phyloP scores from a whole-genome alignment of 2,113 vertebrate genomes.

The Aythya baeri region DNA sequence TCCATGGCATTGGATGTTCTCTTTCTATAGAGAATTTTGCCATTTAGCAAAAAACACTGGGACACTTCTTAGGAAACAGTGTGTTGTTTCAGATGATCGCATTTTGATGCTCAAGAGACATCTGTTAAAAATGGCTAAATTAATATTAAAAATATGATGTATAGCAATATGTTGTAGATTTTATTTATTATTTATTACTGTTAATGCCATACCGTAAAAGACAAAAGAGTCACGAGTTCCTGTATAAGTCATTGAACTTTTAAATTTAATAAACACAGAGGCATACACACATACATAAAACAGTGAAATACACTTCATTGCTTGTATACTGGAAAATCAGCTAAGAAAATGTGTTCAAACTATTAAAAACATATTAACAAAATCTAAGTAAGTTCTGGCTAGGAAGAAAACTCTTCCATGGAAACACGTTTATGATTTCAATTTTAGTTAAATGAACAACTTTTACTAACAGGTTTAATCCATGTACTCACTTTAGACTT shows the following conservation, averaged over 20 bases:
- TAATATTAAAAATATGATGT: not conserved
- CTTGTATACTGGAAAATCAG: not conserved
- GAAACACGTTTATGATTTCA: not conserved
- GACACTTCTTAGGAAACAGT: not conserved
- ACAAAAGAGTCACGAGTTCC: not conserved
- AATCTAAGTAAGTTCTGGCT: not conserved
- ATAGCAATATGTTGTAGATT: not conserved
- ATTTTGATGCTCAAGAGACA: not conserved
- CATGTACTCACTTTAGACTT: conserved; percentile 75
- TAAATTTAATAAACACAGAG: not conserved
- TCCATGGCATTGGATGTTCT: not conserved
- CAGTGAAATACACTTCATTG: not conserved
- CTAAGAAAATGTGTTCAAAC: not conserved
- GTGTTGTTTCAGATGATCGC: not conserved
- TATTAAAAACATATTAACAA: not conserved
- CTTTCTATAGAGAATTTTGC: not conserved
- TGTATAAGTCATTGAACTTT: not conserved
- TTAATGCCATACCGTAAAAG: not conserved
- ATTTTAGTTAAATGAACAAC: not conserved
- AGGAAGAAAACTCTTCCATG: not conserved
- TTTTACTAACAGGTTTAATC: not conserved
- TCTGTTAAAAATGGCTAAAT: not conserved
- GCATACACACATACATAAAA: not conserved
- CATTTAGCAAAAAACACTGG: not conserved
- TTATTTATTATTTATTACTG: not conserved